Base-by-base conservation (phyloP, 2,888 invertebrate species). In the Phlogophora meticulosa region DNA sequence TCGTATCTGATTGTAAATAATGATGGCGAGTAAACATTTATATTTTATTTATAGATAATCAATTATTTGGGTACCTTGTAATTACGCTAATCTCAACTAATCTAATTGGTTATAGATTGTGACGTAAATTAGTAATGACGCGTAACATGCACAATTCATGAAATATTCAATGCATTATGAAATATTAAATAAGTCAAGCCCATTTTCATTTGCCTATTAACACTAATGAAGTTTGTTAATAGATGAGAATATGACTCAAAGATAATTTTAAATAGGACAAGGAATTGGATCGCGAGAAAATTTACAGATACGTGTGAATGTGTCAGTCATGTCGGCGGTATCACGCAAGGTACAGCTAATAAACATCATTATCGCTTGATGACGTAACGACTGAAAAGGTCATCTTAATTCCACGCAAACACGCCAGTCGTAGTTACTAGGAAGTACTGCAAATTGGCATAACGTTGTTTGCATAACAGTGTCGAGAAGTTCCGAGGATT, bases 261-360 rank as follows among this genome's bases (percentile, higher is more conserved):
- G 52, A 72, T 66, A 72, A 68, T 57, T 57, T 73, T 62, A 75
- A 80, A 84, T 70, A 83, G 80, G 77, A 65, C 82, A 82, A 78
- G 83, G 80, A 90, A 86, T 85, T 89, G 75, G 89, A 86, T 85
- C 89, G 88, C 86, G 84, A 85, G 85, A 86, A 89, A 87, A 86
- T 88, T 91, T 79, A 88, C 91, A 86, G 85, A 81, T 77, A 82
- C 78, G 82, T 90, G 90, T 86, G 87, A 91, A 91, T 85, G 83
- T 85, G 89, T 84, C 75, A 86, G 82, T 77, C 88, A 85, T 84
- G 86, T 74, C 82, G 80, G 78, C 85, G 76, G 72, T 84, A 87
- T 83, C 90, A 88, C 85, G 83, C 88, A 88, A 74, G 73, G 84
- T 79, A 85, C 78, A 56, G 77, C 88, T 91, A 91, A 91, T 87